Conservation (phyloP, 2,113 vertebrate genomes). For the Castor canadensis region DNA sequence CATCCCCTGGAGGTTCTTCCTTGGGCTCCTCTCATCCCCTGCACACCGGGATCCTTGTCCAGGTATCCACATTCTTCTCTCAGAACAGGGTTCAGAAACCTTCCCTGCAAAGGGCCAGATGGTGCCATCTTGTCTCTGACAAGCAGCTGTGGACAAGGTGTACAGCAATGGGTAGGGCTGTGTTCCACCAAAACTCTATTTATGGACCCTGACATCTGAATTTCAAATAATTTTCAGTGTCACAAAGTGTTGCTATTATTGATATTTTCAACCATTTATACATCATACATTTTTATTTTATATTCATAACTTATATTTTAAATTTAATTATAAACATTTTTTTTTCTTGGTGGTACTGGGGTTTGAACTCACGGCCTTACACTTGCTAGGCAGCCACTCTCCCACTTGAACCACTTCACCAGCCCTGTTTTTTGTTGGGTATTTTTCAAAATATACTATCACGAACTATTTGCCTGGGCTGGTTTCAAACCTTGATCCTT, state of each 20-base stretch:
- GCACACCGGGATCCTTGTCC: background rate
- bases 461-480: no score
- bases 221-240: background rate
- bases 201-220: background rate
- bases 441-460: no score
- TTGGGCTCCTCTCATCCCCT: background rate
- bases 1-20: no score
- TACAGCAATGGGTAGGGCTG: fast-evolving
- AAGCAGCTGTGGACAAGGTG: no score
- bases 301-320: background rate
- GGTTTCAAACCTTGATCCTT: no score
- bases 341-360: no score
- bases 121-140: no score
- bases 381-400: no score
- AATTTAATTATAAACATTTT: no score
- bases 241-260: background rate
- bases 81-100: background rate
- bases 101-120: fast-evolving
- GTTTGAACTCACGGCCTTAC: no score
- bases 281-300: background rate
- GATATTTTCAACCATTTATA: background rate
- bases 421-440: no score
- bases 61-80: background rate
- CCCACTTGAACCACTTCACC: no score
- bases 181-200: fast-evolving